Percentiles rank a stretch among this genome's conserved stretches.
These are phyloP conservation scores for Euclidia mi DNA, from an alignment of 2,888 invertebrate genomes.

Conservation along the genomic window DNA sequence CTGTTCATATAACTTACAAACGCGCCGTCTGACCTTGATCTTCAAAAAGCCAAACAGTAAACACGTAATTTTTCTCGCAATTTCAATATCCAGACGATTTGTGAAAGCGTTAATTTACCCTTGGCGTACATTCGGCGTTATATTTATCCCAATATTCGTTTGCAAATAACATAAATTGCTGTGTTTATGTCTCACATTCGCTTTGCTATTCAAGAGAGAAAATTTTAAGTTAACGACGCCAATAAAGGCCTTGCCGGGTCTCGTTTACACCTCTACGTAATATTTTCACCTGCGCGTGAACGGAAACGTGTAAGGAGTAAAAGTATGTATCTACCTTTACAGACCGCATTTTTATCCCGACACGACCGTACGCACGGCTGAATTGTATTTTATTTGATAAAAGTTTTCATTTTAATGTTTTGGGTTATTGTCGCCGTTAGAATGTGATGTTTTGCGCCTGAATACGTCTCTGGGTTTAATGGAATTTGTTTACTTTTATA, in stretches of 20 bases:
- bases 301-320: conserved; percentile 74
- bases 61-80: no score
- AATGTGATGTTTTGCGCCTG: conserved; percentile 44
- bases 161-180: conserved; percentile 77
- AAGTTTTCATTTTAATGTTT: conserved; percentile 59
- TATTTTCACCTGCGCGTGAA: conserved; percentile 73
- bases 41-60: no score
- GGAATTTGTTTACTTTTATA: conserved; percentile 36
- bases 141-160: conserved; percentile 71
- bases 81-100: conserved; percentile 30
- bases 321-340: conserved; percentile 64
- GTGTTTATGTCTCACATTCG: conserved; percentile 77
- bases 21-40: no score
- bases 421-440: conserved; percentile 46
- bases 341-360: conserved; percentile 65
- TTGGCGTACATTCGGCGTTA: conserved; percentile 46
- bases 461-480: conserved; percentile 35
- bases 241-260: conserved; percentile 76
- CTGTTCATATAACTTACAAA: no score
- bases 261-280: conserved; percentile 80
- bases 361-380: conserved; percentile 52
- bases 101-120: conserved; percentile 31
- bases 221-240: conserved; percentile 83
- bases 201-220: conserved; percentile 78
- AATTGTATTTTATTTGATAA: conserved; percentile 63